Base-by-base conservation (phyloP, 2,888 invertebrate species). In the Microchrysa polita region DNA sequence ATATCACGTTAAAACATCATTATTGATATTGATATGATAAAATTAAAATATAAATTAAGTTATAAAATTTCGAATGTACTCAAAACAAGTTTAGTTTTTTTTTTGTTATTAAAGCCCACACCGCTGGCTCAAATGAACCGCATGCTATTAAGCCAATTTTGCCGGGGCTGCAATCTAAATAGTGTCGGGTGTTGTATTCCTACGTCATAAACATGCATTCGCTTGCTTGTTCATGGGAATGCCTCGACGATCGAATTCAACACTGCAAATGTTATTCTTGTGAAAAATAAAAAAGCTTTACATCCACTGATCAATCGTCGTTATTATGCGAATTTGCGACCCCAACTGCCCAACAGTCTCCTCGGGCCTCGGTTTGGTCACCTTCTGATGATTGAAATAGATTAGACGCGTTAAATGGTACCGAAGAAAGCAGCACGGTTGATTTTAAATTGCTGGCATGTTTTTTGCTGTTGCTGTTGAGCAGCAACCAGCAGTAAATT, bases 181-280 rank as follows among this genome's bases (percentile, higher is more conserved):
- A 89, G 80, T 92, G 89, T 90, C 0, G 92, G 91, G 85, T 96
- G 95, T 79, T 94, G 93, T 0, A 95, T 96, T 78, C 94, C 89
- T 77, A 96, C 88, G 82, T 98, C 97, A 81, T 92, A 97, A 0
- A 96, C 90, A 81, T 93, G 91, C 75, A 97, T 90, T 77, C 94
- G 93, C 92, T 78, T 98, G 83, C 86, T 98, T 98, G 83, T 98
- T 98, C 96, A 97, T 97, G 75, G 91, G 89, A 80, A 97, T 97
- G 81, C 97, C 96, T 81, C 92, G 93, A 40, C 97, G 88, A 82
- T 98, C 97, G 83, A 98, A 98, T 82, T 98, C 95, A 40, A 94
- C 79, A 20, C 90, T 88, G 79, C 96, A 97, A 0, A 95, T 91
- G 78, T 97, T 97, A 87, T 97, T 97, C 81, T 93, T 94, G 57